Percentiles rank a stretch among this genome's conserved stretches.
These are phyloP conservation scores for Noctua janthe DNA, from an alignment of 2,888 invertebrate species.

Conservation along the genomic window DNA sequence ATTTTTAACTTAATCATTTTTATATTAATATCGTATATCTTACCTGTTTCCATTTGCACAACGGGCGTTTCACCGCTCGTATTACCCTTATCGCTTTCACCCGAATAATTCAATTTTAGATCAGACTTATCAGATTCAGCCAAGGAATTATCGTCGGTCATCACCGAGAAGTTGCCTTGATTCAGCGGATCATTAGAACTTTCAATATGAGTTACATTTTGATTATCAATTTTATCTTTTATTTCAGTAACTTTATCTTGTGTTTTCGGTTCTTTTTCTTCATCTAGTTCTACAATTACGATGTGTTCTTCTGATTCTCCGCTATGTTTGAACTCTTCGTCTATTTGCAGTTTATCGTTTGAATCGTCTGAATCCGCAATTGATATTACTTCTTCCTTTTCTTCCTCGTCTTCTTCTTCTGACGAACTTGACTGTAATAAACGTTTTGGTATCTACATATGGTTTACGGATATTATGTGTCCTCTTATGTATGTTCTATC, in stretches of 20 bases:
- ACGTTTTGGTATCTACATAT: slow-evolving; percentile 10
- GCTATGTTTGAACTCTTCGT: slow-evolving; percentile 62
- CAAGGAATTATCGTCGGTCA: slow-evolving; percentile 85
- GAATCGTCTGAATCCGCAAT: slow-evolving; percentile 76
- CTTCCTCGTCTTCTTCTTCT: slow-evolving; percentile 44
- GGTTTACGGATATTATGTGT: not conserved
- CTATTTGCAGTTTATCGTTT: slow-evolving; percentile 67
- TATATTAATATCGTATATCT: not conserved
- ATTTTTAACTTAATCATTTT: not conserved
- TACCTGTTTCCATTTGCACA: slow-evolving; percentile 53
- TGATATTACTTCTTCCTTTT: slow-evolving; percentile 78
- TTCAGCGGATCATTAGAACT: slow-evolving; percentile 73
- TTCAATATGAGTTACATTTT: slow-evolving; percentile 43
- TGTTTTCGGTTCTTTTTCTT: slow-evolving; percentile 5
- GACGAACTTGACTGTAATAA: slow-evolving; percentile 53
- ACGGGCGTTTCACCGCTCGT: slow-evolving; percentile 51
- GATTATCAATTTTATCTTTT: slow-evolving; percentile 31
- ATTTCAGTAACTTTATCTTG: slow-evolving; percentile 8
- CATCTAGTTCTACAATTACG: slow-evolving; percentile 42
- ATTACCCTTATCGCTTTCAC: slow-evolving; percentile 69
- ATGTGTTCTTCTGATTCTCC: slow-evolving; percentile 41
- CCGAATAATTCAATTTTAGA: slow-evolving; percentile 79
- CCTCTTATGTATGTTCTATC: not conserved
- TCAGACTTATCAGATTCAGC: slow-evolving; percentile 76
- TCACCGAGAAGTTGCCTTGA: slow-evolving; percentile 79